Evolutionary conservation across 2,113 vertebrate species (phyloP), one percentile per base, ranked within the genome.

Genomic region (Engraulis encrasicolus): DNA sequence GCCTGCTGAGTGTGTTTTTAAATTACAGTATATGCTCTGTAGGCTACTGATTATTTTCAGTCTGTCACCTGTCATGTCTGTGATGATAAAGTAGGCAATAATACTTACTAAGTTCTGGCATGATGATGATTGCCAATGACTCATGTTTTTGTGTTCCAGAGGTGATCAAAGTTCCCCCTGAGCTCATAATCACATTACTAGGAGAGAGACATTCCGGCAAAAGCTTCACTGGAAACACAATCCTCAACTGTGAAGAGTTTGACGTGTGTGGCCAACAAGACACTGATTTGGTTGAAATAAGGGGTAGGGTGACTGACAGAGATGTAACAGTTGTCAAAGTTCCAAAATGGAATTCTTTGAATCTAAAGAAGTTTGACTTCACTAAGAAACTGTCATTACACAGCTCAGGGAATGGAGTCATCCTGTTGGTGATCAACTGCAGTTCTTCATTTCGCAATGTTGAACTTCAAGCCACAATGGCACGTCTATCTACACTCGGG

Each of bases 181-280:
- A 90, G 9, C 2, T 94, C 45, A 91, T 85, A 78, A 0, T 94
- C 0, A 82, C 92, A 1, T 88, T 95, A 0, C 17, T 92, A 9
- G 91, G 93, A 0, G 86, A 86, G 83, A 81, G 84, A 6, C 89
- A 90, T 87, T 88, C 88, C 0, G 94, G 93, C 6, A 95, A 92
- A 85, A 95, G 91, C 81, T 94, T 92, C 0, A 90, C 91, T 85
- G 92, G 90, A 50, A 92, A 92, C 90, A 93, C 93, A 79, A 92
- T 94, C 81, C 81, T 95, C 82, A 54, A 82, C 82, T 82, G 78
- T 27, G 80, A 88, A n/a, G 20, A 81, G 50, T 91, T 92, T 79
- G 15, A 82, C 31, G 61, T 86, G 0, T 83, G 85, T 18, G 37
- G 50, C 6, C n/a, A n/a, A n/a, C 84, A 78, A 34, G 90, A 88